These are phyloP conservation scores for Microtus oregoni DNA, from an alignment of 2,113 vertebrate genomes.

Conservation along the genomic window DNA sequence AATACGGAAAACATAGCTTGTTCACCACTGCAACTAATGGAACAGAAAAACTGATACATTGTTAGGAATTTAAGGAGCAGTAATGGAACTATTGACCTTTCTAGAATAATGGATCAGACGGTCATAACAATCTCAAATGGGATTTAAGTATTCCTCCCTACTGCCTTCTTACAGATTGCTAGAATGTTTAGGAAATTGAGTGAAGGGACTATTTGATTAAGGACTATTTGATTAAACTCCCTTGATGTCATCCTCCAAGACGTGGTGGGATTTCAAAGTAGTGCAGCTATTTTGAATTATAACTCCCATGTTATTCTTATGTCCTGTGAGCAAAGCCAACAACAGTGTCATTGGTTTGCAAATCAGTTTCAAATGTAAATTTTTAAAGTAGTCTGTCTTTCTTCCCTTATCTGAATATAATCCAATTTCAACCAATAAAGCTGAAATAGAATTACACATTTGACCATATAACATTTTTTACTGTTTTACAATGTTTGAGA, in stretches of 20 bases:
- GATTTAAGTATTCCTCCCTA: neutral
- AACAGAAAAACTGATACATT: too few relatives aligned
- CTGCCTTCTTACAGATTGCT: neutral
- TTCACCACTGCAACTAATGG: too few relatives aligned
- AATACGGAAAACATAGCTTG: neutral
- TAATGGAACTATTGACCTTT: too few relatives aligned
- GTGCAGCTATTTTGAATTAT: neutral
- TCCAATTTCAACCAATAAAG: too few relatives aligned
- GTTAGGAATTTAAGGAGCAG: too few relatives aligned
- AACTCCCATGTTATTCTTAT: too few relatives aligned
- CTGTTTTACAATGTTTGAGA: neutral
- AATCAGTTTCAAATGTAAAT: neutral
- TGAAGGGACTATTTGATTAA: neutral
- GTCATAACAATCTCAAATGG: too few relatives aligned
- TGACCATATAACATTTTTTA: neutral
- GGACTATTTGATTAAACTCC: neutral
- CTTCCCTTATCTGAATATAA: too few relatives aligned
- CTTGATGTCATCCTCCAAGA: neutral
- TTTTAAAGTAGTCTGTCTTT: neutral
- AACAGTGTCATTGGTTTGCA: neutral
- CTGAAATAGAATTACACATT: neutral
- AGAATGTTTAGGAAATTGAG: neutral
- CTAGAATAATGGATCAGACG: too few relatives aligned
- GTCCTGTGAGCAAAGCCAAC: neutral
- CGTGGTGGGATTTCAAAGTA: neutral